A percentile compares a stretch with the other conserved stretches of the same genome.
Evolutionary conservation across 2,888 invertebrate genomes (phyloP).

Genomic region (Hipparchia semele): DNA sequence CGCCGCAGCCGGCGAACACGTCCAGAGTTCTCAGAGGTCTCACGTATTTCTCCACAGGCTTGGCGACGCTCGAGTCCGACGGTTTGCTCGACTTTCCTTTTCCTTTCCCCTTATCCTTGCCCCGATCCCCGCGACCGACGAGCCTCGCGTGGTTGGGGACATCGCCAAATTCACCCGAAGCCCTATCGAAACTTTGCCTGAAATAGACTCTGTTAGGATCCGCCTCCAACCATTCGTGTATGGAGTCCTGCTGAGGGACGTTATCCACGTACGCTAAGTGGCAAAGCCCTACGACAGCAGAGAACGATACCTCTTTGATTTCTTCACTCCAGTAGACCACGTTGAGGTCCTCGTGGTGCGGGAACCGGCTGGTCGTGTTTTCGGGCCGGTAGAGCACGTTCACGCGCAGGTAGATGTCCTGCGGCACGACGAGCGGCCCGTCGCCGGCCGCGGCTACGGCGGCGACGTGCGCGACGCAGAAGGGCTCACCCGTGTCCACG

Average conservation of each 20-base stretch:
- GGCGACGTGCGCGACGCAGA: constrained; percentile 87
- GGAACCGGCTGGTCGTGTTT: constrained; percentile 85
- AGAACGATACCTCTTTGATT: constrained; percentile 84
- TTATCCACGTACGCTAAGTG: constrained; percentile 86
- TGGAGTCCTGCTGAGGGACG: constrained; percentile 70
- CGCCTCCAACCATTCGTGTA: constrained; percentile 83
- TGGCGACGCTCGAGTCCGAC: constrained; percentile 45
- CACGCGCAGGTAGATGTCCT: constrained; percentile 85
- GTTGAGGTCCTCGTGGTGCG: constrained; percentile 87
- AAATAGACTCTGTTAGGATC: constrained; percentile 91
- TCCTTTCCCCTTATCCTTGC: constrained; percentile 86
- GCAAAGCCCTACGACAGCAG: constrained; percentile 87
- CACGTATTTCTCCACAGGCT: constrained; percentile 58
- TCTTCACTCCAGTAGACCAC: constrained; percentile 91
- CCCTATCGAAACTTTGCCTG: constrained; percentile 85
- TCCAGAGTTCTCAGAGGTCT: constrained; percentile 87
- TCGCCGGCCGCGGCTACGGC: constrained; percentile 83
- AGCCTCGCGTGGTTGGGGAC: constrained; percentile 83
- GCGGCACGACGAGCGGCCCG: constrained; percentile 76
- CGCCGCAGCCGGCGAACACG: constrained; percentile 94
- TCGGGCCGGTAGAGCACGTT: constrained; percentile 89
- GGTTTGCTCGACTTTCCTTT: constrained; percentile 84
- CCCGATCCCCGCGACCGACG: constrained; percentile 84
- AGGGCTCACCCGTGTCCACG: constrained; percentile 88
- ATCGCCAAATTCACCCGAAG: constrained; percentile 81